Evolutionary conservation across 2,113 vertebrate genomes (phyloP).

Genomic region (Hemicordylus capensis): DNA sequence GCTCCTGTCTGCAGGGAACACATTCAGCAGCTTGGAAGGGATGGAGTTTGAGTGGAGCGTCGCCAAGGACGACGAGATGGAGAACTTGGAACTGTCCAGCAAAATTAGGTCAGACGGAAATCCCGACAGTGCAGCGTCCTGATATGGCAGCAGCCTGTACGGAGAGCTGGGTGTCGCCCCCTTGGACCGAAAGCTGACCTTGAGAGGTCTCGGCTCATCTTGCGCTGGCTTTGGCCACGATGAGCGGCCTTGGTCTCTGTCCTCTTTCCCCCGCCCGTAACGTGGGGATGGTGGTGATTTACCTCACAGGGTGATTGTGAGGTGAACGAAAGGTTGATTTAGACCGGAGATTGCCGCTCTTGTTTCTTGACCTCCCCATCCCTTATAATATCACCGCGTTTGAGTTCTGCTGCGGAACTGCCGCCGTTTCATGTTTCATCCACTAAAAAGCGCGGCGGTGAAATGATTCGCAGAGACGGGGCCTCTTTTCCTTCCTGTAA

Average conservation of each 20-base stretch:
- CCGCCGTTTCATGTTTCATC: background rate
- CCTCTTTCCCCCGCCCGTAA: background rate
- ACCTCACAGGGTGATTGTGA: no score
- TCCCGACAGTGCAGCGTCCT: background rate
- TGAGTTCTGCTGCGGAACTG: background rate
- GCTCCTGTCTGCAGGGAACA: conserved; percentile 70
- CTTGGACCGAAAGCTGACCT: background rate
- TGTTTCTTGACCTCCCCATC: background rate
- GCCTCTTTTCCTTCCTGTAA: background rate
- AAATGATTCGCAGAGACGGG: background rate
- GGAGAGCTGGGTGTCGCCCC: background rate
- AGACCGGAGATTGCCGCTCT: no score
- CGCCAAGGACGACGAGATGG: conserved; percentile 61
- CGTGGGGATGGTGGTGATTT: no score
- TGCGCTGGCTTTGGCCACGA: background rate
- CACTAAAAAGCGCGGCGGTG: background rate
- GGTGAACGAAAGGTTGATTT: no score
- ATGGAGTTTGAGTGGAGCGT: conserved; percentile 73
- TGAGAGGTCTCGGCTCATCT: no score
- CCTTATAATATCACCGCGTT: background rate
- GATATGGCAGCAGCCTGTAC: no score
- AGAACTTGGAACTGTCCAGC: conserved; percentile 57
- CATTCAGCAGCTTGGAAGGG: conserved; percentile 76
- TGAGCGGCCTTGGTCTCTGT: background rate
- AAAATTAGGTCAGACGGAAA: conserved; percentile 68